Base-by-base conservation (phyloP, 2,113 vertebrate species). In the Ariopsis seemanni region DNA sequence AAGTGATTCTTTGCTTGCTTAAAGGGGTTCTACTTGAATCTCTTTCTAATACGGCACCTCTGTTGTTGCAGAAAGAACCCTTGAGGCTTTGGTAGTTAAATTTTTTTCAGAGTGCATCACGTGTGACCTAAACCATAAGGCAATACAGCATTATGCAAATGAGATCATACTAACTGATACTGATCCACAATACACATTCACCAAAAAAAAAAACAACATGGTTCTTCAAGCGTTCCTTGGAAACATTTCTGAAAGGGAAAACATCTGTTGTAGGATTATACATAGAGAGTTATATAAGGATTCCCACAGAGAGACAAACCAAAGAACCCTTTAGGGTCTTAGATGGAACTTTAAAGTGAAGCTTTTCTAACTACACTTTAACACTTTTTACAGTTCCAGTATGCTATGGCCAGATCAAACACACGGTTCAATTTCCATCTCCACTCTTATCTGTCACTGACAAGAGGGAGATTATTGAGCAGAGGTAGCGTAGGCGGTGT, bases 391-490 rank as follows among this genome's bases (percentile, higher is more conserved):
- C 83, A 22, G 52, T 42, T 81, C 79, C 2, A 14, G 60, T 25
- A 79, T 52, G 62, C 58, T 17, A 14, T 52, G 18, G 22, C 62
- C 30, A 85, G 71, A 77, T 75, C 12, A 74, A 62, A 81, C 72
- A 52, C 67, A 63, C 17, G 20, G 74, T 62, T 20, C 12, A 42
- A 17, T 55, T 74, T 62, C 85, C 48, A 65, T 83, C 5, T 53
- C 57, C 7, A 42, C 62, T 86, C 72, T 86, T 88, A 80, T 90
- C 79, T 86, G 53, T 86, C 60, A 34, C 50, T 4, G 12, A 34
- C 57, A 83, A 22, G 20, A 81, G 83, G 87, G 79, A 84, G 82
- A 88, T 48, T 53, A 83, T 63, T 65, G 52, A 88, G 69, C 20
- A 78, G 63, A 58, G 87, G 65, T 81, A 81, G 69, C 53, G 87